Base-by-base conservation (phyloP, 2,888 invertebrate genomes). In the Miltochrista miniata region DNA sequence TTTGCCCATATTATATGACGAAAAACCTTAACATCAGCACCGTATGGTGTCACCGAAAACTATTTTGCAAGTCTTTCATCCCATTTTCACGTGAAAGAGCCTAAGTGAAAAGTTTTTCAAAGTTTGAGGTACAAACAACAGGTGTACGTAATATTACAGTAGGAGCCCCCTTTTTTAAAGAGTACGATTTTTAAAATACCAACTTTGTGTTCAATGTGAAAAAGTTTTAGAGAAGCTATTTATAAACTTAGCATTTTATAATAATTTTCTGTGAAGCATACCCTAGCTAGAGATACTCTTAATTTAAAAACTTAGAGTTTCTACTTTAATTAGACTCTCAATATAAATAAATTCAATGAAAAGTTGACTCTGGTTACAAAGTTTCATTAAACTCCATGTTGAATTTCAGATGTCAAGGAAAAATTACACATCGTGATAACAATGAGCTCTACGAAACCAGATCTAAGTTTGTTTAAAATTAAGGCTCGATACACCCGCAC, bases 1-100 rank as follows among this genome's bases (percentile, higher is more conserved):
- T 62, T 76, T 70, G 64, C 58, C 68, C 67, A 66, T 74, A 73
- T 74, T 76, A 73, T 74, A 77, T 72, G 77, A 75, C 74, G 2
- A 24, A 79, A 76, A 73, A 78, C 75, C 81, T 79, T 85, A 86
- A 84, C 84, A 83, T 79, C 60, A 73, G 76, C 74, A 85, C 69
- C 89, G 87, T 89, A 84, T 88, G 90, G 85, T 84, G 87, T 77
- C 81, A 83, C 79, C 83, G 79, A 85, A 67, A 90, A 90, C 90
- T 90, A 90, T 90, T 86, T 85, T 81, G 79, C 79, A 81, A 90
- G 87, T 89, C 85, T 87, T 85, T 90, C 87, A 89, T 87, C 89
- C 80, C 85, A 84, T 87, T 87, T 87, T 86, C 81, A 73, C 76
- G 74, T 72, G 69, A 69, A 70, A 57, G 67, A 61, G 68, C 70